Base-by-base conservation (phyloP, 2,113 vertebrate species). In the Okapia johnstoni region DNA sequence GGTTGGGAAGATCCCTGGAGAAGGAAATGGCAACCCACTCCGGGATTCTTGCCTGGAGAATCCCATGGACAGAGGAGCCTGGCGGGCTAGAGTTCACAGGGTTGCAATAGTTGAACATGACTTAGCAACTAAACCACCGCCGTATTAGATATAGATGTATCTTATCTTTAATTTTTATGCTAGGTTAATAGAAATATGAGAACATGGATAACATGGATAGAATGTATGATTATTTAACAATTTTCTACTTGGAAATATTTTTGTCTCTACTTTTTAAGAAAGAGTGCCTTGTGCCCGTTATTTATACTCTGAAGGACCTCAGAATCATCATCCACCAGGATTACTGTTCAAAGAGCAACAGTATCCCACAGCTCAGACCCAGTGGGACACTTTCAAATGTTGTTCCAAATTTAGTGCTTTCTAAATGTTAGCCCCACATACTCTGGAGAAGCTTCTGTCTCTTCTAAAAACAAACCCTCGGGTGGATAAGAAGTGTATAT, bases 361-460 rank as follows among this genome's bases (percentile, higher is more conserved):
- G 63, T 90, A 86, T 96, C 77, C 89, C 30, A 73, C 95, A 96
- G 85, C 57, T 96, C 48, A 88, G 92, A 30, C 9, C 1, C 90
- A 93, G 46, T 90, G 30, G 90, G 91, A 89, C 3, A 50, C 6
- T 96, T 94, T 3, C 30, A 86, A 93, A 97, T 97, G 26, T 88
- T 93, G 87, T 54, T 92, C 25, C 96, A 96, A 95, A 61, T 97
- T 63, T 73, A 96, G 36, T 83, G 26, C 94, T 98, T 98, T 90
- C 36, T 92, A 97, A 95, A 85, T 93, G 63, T 58, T 91, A 55
- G 81, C 81, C 36, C n/a, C 25, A 66, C 73, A 52, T 86, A 83
- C 88, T 80, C 85, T 88, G n/a, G 15, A 88, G 63, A 93, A 94
- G 92, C 28, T 93, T 91, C 80, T 92, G 21, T 36, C 19, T 36